Evolutionary conservation across 2,888 invertebrate genomes (phyloP).

Genomic region (Torymus aiolomorphi): DNA sequence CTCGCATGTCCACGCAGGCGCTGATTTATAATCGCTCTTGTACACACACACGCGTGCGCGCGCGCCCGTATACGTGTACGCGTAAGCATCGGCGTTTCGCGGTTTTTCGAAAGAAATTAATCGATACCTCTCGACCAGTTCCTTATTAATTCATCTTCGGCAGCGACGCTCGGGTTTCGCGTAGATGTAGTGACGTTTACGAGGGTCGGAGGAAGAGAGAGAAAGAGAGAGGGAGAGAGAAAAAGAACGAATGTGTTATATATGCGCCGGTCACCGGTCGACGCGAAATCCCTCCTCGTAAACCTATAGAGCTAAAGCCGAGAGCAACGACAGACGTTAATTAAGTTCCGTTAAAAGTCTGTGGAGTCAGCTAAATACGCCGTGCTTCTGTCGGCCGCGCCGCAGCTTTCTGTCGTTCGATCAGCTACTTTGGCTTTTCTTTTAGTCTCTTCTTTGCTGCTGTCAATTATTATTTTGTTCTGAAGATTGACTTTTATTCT

Average conservation of each 20-base stretch:
- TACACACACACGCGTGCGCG: background rate
- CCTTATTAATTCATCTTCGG: conserved; percentile 62
- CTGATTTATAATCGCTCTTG: conserved; percentile 29
- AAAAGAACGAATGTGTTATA: too few species aligned
- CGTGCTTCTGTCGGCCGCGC: too few species aligned
- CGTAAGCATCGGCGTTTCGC: background rate
- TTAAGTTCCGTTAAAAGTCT: conserved; percentile 72
- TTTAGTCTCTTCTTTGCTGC: too few species aligned
- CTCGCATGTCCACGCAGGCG: conserved; percentile 7
- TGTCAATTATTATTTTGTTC: too few species aligned
- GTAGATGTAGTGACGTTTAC: conserved; percentile 57
- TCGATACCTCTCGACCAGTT: conserved; percentile 26
- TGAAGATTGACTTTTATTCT: too few species aligned
- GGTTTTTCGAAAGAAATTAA: conserved; percentile 23
- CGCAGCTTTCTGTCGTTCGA: too few species aligned
- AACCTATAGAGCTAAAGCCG: conserved; percentile 63
- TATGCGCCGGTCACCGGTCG: conserved; percentile 39
- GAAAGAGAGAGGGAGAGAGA: too few species aligned
- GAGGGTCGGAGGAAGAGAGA: conserved; percentile 58
- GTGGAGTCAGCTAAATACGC: conserved; percentile 59
- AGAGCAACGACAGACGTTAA: conserved; percentile 69
- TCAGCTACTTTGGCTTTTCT: too few species aligned
- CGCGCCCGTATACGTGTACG: background rate
- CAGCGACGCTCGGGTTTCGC: conserved; percentile 55
- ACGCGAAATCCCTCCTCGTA: conserved; percentile 63